Percentiles rank a stretch among this genome's conserved stretches.
phyloP scores from a whole-genome alignment of 1,140 invertebrate species.

The Hesperophylax magnus region DNA sequence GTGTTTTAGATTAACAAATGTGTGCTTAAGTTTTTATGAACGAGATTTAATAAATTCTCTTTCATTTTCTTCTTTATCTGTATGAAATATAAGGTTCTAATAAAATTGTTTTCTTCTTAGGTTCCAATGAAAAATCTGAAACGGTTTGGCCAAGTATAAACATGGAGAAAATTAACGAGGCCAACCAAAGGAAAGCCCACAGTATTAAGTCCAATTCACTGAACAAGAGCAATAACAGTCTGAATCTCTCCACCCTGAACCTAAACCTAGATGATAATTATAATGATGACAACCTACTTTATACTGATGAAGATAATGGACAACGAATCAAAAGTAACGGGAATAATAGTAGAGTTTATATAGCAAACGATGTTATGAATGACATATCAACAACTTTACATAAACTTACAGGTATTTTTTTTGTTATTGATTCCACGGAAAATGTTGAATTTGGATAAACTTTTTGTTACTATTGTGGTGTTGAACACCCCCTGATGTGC shows the following conservation, averaged over 20 bases:
- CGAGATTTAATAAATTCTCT: too few relatives aligned
- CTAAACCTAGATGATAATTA: constrained; percentile 43
- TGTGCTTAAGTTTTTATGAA: too few relatives aligned
- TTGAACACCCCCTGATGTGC: too few relatives aligned
- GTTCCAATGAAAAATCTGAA: constrained; percentile 57
- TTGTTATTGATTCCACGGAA: background rate
- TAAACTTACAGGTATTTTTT: constrained; percentile 36
- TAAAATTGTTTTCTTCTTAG: constrained; percentile 28
- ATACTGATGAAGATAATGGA: constrained; percentile 23
- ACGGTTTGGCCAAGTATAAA: constrained; percentile 68
- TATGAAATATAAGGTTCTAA: too few relatives aligned
- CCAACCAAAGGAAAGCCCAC: constrained; percentile 66
- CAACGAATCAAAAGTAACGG: constrained; percentile 31
- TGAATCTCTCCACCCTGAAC: constrained; percentile 47
- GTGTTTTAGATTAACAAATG: too few relatives aligned
- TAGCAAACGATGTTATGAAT: constrained; percentile 26
- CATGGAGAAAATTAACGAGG: constrained; percentile 65
- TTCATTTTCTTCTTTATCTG: too few relatives aligned
- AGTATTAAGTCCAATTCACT: constrained; percentile 64
- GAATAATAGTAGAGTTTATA: constrained; percentile 31
- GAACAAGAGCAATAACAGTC: constrained; percentile 59
- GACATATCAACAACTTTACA: constrained; percentile 44
- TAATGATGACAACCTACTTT: background rate
- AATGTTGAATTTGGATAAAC: too few relatives aligned
- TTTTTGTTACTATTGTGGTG: too few relatives aligned